phyloP scores from a whole-genome alignment of 1,140 invertebrate species.

The Brachionus rotundiformis region DNA sequence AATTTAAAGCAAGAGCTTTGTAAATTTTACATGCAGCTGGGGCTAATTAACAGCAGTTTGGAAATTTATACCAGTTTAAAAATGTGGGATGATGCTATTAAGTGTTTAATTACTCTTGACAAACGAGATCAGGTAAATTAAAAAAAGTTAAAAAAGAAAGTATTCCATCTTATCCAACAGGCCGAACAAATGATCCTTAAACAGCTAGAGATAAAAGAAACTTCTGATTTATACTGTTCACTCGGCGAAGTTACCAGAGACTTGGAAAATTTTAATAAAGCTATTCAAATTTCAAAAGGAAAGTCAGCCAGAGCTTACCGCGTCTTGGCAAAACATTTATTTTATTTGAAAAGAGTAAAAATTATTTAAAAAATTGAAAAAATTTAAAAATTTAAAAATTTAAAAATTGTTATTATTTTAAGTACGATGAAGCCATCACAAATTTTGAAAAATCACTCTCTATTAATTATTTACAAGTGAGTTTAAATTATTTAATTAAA shows the following conservation, averaged over 20 bases:
- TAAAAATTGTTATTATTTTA: not conserved
- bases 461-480: conserved; percentile 71
- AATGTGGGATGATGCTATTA: conserved; percentile 88
- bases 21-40: conserved; percentile 76
- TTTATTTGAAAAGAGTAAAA: conserved; percentile 28
- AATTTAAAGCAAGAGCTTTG: conserved; percentile 70
- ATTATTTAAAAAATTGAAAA: conserved; percentile 46
- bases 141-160: not conserved
- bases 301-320: conserved; percentile 54
- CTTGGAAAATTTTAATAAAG: conserved; percentile 76
- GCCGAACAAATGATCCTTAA: conserved; percentile 83
- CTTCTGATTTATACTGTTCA: conserved; percentile 82
- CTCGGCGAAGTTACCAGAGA: conserved; percentile 79
- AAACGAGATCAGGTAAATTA: conserved; percentile 75
- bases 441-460: conserved; percentile 77
- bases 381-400: too few relatives aligned
- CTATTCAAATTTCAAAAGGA: conserved; percentile 81
- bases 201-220: conserved; percentile 77
- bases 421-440: conserved; percentile 59
- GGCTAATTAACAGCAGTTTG: conserved; percentile 79
- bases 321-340: conserved; percentile 43
- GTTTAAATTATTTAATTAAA: not conserved
- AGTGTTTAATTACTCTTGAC: conserved; percentile 81
- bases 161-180: conserved; percentile 61
- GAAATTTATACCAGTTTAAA: conserved; percentile 78